Percentiles rank a stretch among this genome's conserved stretches.
Evolutionary conservation across 2,888 invertebrate genomes (phyloP).

Genomic region (Torymus auratus): DNA sequence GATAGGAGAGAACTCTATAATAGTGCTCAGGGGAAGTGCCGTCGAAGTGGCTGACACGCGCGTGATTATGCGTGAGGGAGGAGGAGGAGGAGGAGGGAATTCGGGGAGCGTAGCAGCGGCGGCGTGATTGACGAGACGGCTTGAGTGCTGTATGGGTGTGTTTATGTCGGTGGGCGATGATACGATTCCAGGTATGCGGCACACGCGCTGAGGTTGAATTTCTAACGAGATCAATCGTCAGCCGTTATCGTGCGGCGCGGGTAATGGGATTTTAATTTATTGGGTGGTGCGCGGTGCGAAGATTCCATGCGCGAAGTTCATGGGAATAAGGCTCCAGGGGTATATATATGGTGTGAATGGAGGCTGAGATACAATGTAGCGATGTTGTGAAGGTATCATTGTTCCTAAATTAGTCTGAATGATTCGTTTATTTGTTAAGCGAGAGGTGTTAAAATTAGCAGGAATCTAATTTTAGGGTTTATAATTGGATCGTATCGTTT

Average conservation of each 20-base stretch:
- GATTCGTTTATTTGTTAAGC: no score
- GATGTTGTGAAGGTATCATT: no score
- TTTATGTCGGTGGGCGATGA: neutral
- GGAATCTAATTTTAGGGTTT: no score
- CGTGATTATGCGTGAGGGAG: slow-evolving; percentile 12
- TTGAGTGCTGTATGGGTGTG: neutral
- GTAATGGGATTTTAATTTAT: slow-evolving; percentile 20
- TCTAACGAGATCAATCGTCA: neutral
- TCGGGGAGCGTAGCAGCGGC: neutral
- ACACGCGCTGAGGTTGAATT: neutral
- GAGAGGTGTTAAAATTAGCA: no score
- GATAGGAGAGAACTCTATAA: neutral
- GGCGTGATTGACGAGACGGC: slow-evolving; percentile 25
- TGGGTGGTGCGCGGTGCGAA: no score
- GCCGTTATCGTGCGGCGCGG: neutral
- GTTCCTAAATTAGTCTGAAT: no score
- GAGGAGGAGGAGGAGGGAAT: slow-evolving; percentile 8
- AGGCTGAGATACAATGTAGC: no score
- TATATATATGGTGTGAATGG: no score
- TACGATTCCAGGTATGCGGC: neutral
- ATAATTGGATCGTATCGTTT: no score
- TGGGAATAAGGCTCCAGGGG: no score
- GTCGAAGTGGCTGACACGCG: slow-evolving; percentile 36
- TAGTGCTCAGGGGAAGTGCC: slow-evolving; percentile 11
- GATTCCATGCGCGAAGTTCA: no score